Evolutionary conservation across 2,888 invertebrate species (phyloP).

Genomic region (Pristionchus entomophagus): DNA sequence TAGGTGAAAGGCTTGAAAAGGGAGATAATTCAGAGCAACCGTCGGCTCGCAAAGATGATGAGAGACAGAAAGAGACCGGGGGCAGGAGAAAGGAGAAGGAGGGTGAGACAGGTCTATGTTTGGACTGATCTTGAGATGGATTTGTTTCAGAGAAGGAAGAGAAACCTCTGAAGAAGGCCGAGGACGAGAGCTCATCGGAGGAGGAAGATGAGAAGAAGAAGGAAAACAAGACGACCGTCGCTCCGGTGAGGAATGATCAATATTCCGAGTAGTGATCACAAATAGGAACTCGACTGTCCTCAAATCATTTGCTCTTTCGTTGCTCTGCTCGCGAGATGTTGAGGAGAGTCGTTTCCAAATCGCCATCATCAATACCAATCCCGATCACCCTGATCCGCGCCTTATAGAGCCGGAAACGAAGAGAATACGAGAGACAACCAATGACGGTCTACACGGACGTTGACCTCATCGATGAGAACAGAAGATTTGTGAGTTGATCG

Average conservation of each 20-base stretch:
- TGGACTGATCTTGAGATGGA: background rate
- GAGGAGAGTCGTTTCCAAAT: too few species aligned
- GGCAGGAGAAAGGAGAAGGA: background rate
- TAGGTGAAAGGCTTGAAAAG: too few species aligned
- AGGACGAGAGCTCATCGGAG: slow-evolving; percentile 3
- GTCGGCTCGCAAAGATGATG: background rate
- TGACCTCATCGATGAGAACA: too few species aligned
- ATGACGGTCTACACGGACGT: too few species aligned
- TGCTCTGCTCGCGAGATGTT: too few species aligned
- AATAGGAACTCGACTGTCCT: too few species aligned
- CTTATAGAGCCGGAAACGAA: background rate
- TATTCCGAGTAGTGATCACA: background rate
- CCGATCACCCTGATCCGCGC: too few species aligned
- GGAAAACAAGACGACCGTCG: background rate
- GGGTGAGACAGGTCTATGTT: background rate
- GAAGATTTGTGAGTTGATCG: too few species aligned
- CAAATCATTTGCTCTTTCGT: too few species aligned
- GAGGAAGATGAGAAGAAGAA: slow-evolving; percentile 10
- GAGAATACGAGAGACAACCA: too few species aligned
- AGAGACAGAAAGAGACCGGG: background rate
- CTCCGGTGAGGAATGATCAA: background rate
- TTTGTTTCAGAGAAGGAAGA: slow-evolving; percentile 20
- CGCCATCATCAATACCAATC: too few species aligned
- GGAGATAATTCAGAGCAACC: background rate
- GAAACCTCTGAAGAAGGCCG: slow-evolving; percentile 40